Conservation (phyloP, 2,797 vertebrate species). For the Vespertilio murinus region DNA sequence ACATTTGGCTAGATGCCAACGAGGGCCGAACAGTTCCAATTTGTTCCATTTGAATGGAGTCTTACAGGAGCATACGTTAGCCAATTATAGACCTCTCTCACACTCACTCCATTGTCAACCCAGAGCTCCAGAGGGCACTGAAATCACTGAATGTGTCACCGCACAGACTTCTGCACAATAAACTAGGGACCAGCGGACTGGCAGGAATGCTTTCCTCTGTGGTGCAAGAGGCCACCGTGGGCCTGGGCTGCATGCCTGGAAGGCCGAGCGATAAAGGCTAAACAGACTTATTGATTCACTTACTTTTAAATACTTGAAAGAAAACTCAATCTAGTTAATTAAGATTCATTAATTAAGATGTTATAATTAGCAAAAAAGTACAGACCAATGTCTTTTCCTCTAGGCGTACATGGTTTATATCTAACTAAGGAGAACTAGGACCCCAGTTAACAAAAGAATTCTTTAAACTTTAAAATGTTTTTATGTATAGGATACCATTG, state of each 20-base stretch:
- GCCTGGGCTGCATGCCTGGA: neutral
- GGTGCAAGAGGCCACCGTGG: neutral
- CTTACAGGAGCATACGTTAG: neutral
- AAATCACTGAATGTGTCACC: neutral
- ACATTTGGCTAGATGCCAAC: neutral
- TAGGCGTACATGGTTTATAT: neutral
- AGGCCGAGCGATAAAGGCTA: neutral
- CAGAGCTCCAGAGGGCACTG: neutral
- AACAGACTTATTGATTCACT: conserved; percentile 20
- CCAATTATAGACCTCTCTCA: neutral
- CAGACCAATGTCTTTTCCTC: neutral
- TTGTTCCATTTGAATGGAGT: neutral
- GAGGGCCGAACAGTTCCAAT: neutral
- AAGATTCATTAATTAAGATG: conserved; percentile 35
- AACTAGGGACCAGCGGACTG: neutral
- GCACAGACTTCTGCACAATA: neutral
- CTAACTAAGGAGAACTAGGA: neutral
- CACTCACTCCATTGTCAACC: neutral
- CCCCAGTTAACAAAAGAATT: neutral
- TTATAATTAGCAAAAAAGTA: neutral
- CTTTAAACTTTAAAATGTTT: neutral
- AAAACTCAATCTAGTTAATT: neutral
- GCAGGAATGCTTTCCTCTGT: neutral
- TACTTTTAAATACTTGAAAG: conserved; percentile 28
- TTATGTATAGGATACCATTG: neutral